Evolutionary conservation across 1,140 invertebrate genomes (phyloP), one percentile per base, ranked within the genome.

Genomic region (Popillia japonica): DNA sequence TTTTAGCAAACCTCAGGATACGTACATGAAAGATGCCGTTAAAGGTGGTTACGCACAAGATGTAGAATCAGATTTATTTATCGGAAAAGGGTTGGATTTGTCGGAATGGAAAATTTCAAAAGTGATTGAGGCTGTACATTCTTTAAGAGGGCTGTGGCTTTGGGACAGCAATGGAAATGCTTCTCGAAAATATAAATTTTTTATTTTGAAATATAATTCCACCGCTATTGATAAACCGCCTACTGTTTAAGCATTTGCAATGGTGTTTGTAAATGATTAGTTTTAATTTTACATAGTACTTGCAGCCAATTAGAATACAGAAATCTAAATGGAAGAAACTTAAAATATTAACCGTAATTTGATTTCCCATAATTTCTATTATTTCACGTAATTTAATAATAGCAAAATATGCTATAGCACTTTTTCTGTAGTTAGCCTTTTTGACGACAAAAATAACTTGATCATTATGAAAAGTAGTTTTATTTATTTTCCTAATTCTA

Each of bases 161-260:
- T 68, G 61, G 61, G 2, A 17, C 22, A 7, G 22, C 17, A 8
- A 34, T 34, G 61, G 20, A 68, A 3, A 17, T 10, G 20, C 14
- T 55, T 14, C 6, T 17, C 61, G 61, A 34, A 17, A 27, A 27
- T 23, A 11, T 10, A 2, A 68, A 68, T 68, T 68, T 68, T 14
- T 9, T 22, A 68, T 68, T 3, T 27, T 68, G 20, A 68, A 68
- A 34, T 68, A 68, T 68, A 68, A 68, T 68, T 68, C 20, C 27
- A 68, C 61, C 22, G 59, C 10, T 64, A 3, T 22, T 64, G 22
- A 64, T 48, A 8, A 48, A 3, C 3, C n/a, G 11, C 9, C 1
- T 9, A 48, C 9, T 6, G 11, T 48, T 48, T n/a, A 48, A 44
- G 42, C 9, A 44, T 48, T 48, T 48, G 11, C n/a, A 10, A 48